Conservation (phyloP, 2,797 vertebrate genomes). For the Eremophila alpestris region DNA sequence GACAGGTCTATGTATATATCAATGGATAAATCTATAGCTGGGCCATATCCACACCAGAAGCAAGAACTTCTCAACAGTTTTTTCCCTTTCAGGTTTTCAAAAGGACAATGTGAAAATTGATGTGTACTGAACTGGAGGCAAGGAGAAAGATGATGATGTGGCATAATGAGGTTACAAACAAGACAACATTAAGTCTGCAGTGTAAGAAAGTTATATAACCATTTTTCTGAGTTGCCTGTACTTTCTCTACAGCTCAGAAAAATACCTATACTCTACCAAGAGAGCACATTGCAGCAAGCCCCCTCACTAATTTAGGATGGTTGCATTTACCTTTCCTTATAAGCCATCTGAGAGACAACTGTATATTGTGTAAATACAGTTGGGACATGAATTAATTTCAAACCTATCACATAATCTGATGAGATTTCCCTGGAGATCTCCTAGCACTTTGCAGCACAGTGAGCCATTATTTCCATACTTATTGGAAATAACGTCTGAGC, state of each 20-base stretch:
- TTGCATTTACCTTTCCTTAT: constrained; percentile 28
- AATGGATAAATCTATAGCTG: background rate
- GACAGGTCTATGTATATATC: background rate
- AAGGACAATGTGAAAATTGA: background rate
- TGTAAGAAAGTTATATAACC: background rate
- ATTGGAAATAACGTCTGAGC: constrained; percentile 71
- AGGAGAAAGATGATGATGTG: background rate
- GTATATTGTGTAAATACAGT: constrained; percentile 43
- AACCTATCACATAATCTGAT: constrained; percentile 72
- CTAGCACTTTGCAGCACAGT: constrained; percentile 28
- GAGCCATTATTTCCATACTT: constrained; percentile 77
- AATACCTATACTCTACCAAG: background rate
- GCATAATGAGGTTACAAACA: constrained; percentile 22
- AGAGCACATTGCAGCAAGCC: background rate
- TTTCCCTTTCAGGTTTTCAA: background rate
- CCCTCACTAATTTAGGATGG: background rate
- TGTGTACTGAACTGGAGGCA: background rate
- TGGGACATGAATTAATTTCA: constrained; percentile 71
- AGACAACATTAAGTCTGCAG: background rate
- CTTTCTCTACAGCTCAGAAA: background rate
- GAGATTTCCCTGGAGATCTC: constrained; percentile 73
- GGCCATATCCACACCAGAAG: background rate
- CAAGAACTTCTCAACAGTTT: background rate
- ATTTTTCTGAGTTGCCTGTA: constrained; percentile 3
- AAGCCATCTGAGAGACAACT: constrained; percentile 51